Percentiles rank a stretch among this genome's conserved stretches.
Evolutionary conservation across 2,797 vertebrate species (phyloP).

Genomic region (Myripristis murdjan): DNA sequence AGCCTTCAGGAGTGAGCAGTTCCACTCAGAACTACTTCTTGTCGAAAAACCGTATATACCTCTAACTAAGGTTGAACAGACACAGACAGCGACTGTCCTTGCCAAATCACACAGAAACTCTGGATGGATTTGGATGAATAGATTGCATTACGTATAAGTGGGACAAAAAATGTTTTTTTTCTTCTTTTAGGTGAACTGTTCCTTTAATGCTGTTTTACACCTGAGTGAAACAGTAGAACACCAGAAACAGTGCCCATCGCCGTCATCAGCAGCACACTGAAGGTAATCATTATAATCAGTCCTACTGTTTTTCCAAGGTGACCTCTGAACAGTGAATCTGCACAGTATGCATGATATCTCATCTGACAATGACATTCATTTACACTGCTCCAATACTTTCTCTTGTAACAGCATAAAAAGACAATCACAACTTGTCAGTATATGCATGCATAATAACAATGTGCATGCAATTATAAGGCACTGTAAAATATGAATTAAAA

Average conservation of each 20-base stretch:
- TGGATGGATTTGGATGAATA: too few relatives aligned
- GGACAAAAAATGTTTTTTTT: too few relatives aligned
- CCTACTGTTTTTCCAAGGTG: slow-evolving; percentile 50
- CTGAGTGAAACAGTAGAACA: slow-evolving; percentile 6
- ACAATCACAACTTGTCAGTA: slow-evolving; percentile 27
- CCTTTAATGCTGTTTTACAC: slow-evolving; percentile 1
- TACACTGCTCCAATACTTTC: slow-evolving; percentile 4
- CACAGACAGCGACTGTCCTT: too few relatives aligned
- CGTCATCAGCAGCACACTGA: not conserved
- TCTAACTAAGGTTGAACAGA: too few relatives aligned
- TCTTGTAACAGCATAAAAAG: slow-evolving; percentile 10
- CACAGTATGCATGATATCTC: slow-evolving; percentile 25
- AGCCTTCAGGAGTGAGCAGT: too few relatives aligned
- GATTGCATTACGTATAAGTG: too few relatives aligned
- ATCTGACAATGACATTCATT: slow-evolving; percentile 38
- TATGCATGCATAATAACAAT: slow-evolving; percentile 13
- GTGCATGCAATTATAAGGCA: not conserved
- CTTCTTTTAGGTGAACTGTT: too few relatives aligned
- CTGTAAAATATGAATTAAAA: slow-evolving; percentile 12
- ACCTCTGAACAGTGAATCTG: slow-evolving; percentile 20
- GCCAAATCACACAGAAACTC: too few relatives aligned
- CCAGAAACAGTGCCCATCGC: not conserved
- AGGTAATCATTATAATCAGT: slow-evolving; percentile 69
- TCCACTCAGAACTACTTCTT: too few relatives aligned
- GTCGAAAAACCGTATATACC: too few relatives aligned